Evolutionary conservation across 2,888 invertebrate genomes (phyloP), one percentile per base, ranked within the genome.

Genomic region (Atrina japonica): DNA sequence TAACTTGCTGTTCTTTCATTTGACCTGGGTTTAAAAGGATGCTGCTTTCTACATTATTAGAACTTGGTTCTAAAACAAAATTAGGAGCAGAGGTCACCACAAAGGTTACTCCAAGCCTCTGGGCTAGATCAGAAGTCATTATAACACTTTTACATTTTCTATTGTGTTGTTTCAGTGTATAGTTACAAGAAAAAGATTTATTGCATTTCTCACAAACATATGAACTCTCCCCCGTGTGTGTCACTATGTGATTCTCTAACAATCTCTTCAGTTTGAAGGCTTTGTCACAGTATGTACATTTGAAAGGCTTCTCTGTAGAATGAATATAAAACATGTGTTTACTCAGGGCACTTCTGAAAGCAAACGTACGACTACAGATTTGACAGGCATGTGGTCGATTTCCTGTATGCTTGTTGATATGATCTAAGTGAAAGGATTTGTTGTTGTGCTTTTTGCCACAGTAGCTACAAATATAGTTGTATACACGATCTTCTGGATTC

Each of bases 281-380:
- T 53, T 83, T 85, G 29, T 73, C 70, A 61, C 86, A 86, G 30
- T 64, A 64, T 0, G 60, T 60, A 70, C 86, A 86, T 25, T 77
- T 69, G 53, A 75, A 83, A 5, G 86, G 86, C 25, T 76, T 69
- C 6, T 76, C 78, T 1, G 74, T 69, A 1, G 79, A 77, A 66
- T 86, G 86, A 11, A 80, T 73, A 35, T 77, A 82, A 7, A 74
- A 74, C 27, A 79, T 77, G 68, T 86, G 86, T 30, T 82, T 82
- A 30, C 73, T 63, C 23, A 86, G 55, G 74, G 83, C 80, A 53
- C 78, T 81, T 16, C 77, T 73, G 73, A 80, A 83, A 45, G 81
- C 77, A 70, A 86, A 86, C 0, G 69, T 35, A 35, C 35, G 35
- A 11, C 35, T 11, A 11, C 35, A 35, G 11, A 35, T 35, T 7